Conservation (phyloP, 2,113 vertebrate genomes). For the Phyllostomus hastatus region DNA sequence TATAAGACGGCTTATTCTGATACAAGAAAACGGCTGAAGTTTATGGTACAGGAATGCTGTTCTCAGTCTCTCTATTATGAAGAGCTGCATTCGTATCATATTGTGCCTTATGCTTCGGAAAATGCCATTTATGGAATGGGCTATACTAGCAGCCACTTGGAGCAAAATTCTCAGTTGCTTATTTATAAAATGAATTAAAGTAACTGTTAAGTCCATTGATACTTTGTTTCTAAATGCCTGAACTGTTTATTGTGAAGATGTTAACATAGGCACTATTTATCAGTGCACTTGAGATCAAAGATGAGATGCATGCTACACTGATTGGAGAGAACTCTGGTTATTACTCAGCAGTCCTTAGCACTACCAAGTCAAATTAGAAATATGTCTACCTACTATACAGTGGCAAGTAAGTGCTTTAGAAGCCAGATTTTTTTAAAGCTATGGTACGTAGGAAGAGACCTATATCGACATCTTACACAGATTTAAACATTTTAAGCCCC, state of each 20-base stretch:
- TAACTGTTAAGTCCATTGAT: constrained; percentile 80
- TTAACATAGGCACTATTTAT: constrained; percentile 69
- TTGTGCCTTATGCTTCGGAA: constrained; percentile 90
- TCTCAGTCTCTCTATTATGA: constrained; percentile 89
- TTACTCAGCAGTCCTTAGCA: constrained; percentile 66
- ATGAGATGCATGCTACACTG: constrained; percentile 59
- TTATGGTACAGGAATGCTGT: constrained; percentile 93
- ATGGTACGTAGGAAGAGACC: neutral
- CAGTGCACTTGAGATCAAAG: constrained; percentile 72
- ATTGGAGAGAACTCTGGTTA: constrained; percentile 65
- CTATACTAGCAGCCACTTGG: constrained; percentile 85
- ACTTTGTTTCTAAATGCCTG: constrained; percentile 81
- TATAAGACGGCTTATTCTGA: constrained; percentile 84
- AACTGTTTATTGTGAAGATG: constrained; percentile 76
- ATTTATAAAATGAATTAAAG: constrained; percentile 93
- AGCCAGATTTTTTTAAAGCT: constrained; percentile 25
- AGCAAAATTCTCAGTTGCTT: constrained; percentile 89
- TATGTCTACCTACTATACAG: constrained; percentile 47
- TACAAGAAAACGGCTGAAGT: constrained; percentile 92
- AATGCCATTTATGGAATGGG: constrained; percentile 89
- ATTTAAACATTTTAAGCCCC: constrained; percentile 61
- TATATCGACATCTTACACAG: constrained; percentile 57
- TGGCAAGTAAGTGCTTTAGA: constrained; percentile 55
- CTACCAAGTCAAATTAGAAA: constrained; percentile 44
- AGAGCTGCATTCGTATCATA: constrained; percentile 90